These are phyloP conservation scores for Agrilus cyanescens DNA, from an alignment of 2,888 invertebrate genomes.

Conservation along the genomic window DNA sequence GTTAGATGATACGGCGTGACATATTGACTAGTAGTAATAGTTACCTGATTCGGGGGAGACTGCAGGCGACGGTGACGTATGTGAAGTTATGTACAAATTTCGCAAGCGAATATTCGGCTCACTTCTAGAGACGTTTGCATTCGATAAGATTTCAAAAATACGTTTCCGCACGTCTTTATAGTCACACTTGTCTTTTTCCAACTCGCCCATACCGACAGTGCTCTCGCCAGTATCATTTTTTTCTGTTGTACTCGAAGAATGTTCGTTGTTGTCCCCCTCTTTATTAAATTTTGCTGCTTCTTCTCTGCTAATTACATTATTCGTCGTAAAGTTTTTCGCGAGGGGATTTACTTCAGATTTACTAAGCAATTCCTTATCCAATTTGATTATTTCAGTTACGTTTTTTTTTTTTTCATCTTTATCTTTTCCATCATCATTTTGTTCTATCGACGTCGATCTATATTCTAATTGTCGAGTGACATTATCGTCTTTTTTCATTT, in stretches of 20 bases:
- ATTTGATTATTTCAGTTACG: no score
- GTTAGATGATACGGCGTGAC: no score
- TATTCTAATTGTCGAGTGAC: no score
- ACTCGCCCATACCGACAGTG: not conserved
- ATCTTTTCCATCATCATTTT: conserved; percentile 4
- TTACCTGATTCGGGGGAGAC: conserved; percentile 28
- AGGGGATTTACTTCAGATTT: conserved; percentile 10
- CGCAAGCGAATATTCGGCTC: conserved; percentile 31
- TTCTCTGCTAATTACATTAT: conserved; percentile 8
- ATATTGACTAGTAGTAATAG: no score
- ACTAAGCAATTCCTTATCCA: conserved; percentile 8
- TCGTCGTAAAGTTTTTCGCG: conserved; percentile 5
- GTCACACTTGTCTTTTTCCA: not conserved
- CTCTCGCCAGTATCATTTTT: not conserved
- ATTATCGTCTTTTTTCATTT: not conserved
- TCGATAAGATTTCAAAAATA: conserved; percentile 29
- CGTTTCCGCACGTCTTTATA: not conserved
- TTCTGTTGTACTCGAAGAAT: no score
- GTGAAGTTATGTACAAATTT: conserved; percentile 32
- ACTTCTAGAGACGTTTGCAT: conserved; percentile 22
- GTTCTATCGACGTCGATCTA: not conserved
- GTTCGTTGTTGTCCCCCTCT: no score
- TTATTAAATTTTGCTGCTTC: no score
- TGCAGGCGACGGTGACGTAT: conserved; percentile 20
- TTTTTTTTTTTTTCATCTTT: conserved; percentile 9